Conservation (phyloP, 2,888 invertebrate genomes). For the Amiota mariae region DNA sequence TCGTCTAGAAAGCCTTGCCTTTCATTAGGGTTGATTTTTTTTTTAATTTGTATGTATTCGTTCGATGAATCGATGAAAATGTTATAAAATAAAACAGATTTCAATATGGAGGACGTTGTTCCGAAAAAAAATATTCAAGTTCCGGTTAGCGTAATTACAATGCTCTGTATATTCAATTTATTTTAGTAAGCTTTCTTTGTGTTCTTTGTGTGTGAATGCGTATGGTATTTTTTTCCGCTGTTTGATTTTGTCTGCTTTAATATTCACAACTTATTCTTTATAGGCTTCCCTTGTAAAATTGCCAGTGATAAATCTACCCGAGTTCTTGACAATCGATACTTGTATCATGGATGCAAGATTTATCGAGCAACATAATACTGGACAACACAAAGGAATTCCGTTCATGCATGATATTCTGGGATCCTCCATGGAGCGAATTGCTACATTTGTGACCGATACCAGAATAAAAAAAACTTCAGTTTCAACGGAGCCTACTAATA, state of each 20-base stretch:
- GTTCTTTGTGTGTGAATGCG: neutral
- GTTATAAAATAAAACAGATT: no score
- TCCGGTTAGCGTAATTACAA: no score
- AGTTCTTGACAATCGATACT: neutral
- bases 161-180: no score
- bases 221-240: neutral
- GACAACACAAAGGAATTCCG: neutral
- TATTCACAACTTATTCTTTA: neutral
- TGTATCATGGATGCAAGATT: neutral
- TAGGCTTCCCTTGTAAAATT: neutral
- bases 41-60: no score
- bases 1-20: no score
- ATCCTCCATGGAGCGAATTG: neutral
- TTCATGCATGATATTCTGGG: neutral
- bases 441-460: conserved; percentile 1
- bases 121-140: no score
- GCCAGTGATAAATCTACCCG: neutral
- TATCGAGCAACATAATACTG: neutral
- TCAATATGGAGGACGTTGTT: no score
- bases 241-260: no score
- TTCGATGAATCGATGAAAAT: no score
- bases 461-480: neutral
- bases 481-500: neutral
- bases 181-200: no score
- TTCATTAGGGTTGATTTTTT: no score